Conservation (phyloP, 2,797 vertebrate genomes). For the Pipistrellus pygmaeus region DNA sequence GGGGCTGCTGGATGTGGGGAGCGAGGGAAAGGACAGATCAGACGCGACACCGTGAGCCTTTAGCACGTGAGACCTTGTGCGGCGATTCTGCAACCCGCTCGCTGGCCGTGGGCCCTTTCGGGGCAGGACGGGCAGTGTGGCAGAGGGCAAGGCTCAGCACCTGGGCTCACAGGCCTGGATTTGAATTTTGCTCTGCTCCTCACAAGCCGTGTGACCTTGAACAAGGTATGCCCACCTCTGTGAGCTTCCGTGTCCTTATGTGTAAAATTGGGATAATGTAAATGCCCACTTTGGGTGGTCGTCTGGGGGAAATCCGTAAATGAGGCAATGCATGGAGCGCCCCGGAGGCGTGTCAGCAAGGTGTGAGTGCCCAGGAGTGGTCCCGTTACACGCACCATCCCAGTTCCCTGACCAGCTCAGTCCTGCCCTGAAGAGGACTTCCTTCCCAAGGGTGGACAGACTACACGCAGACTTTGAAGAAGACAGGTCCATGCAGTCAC, state of each 20-base stretch:
- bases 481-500: constrained; percentile 39
- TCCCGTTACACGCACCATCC: neutral
- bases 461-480: constrained; percentile 24
- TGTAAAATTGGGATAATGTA: constrained; percentile 43
- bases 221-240: neutral
- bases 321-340: neutral
- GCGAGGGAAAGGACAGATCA: constrained; percentile 64
- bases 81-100: constrained; percentile 64
- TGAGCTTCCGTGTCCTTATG: constrained; percentile 47
- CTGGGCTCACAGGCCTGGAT: constrained; percentile 10
- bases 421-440: neutral
- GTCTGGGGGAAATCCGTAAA: constrained; percentile 19
- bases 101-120: constrained; percentile 36
- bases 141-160: neutral
- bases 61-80: constrained; percentile 70
- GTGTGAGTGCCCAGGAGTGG: neutral
- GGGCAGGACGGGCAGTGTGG: neutral
- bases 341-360: neutral
- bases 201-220: constrained; percentile 31
- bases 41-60: constrained; percentile 69
- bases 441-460: neutral
- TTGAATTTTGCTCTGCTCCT: constrained; percentile 50
- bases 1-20: constrained; percentile 49
- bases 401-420: neutral
- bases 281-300: neutral